Base-by-base conservation (phyloP, 2,888 invertebrate genomes). In the Tupiocoris notatus region DNA sequence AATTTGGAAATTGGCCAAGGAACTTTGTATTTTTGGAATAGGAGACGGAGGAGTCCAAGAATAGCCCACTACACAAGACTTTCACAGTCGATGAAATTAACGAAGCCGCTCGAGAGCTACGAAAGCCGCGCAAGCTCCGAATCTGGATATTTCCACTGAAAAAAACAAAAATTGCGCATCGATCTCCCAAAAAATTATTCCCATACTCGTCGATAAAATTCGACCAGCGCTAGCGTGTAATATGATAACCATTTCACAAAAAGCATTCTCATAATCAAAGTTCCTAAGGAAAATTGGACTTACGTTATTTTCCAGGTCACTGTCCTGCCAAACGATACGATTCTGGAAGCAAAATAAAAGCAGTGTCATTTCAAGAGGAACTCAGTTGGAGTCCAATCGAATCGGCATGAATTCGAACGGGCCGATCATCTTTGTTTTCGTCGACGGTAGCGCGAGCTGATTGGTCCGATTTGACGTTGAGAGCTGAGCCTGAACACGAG, bases 1-100 rank as follows among this genome's bases (percentile, higher is more conserved):
- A 76, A 68, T 74, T 76, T 78, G 78, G 78, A 67, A 74, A 74
- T 64, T 64, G 62, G 76, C 78, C 78, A 78, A n/a, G 74, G 67
- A 59, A 21, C 57, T 39, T 17, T 71, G 71, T 76, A 76, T 78
- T 63, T 76, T 77, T 24, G 70, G 78, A 76, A 20, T 21, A n/a
- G 63, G 23, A 73, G 73, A 25, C 73, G 73, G 62, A 62, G 73
- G 63, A 25, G 25, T 24, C 78, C 76, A 78, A 59, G 54, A 76
- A 78, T 78, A 78, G 78, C 54, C 12, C 76, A 78, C 71, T 76
- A 76, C 78, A 62, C 70, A 71, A 73, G 71, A 71, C 64, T 73
- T 73, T 62, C 73, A 17, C 73, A 23, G 70, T n/a, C 25, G 73
- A n/a, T 62, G 62, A 70, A 70, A 58, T 58, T 39, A 39, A 3